Conservation (phyloP, 2,113 vertebrate genomes). For the Hemicordylus capensis region DNA sequence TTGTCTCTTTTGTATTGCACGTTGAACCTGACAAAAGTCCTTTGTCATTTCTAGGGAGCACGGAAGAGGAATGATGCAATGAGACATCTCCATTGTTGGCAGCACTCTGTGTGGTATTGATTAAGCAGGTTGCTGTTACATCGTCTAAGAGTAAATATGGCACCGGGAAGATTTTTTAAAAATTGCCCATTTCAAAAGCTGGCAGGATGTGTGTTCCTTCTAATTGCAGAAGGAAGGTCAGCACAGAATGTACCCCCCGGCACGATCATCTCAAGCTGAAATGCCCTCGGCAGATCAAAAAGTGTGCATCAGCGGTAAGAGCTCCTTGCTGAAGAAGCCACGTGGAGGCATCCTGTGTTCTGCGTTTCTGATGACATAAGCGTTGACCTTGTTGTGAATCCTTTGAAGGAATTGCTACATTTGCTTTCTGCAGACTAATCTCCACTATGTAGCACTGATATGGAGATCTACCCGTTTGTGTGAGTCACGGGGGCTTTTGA, state of each 20-base stretch:
- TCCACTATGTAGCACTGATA: neutral
- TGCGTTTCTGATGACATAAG: slow-evolving; percentile 65
- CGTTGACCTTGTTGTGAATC: slow-evolving; percentile 67
- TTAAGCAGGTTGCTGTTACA: slow-evolving; percentile 56
- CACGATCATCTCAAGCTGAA: slow-evolving; percentile 59
- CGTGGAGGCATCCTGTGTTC: slow-evolving; percentile 60
- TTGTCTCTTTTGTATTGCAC: slow-evolving; percentile 36
- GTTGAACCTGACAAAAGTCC: slow-evolving; percentile 46
- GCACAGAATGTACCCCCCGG: slow-evolving; percentile 52
- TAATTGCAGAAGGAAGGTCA: slow-evolving; percentile 70
- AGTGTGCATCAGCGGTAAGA: slow-evolving; percentile 61
- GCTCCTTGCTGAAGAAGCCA: slow-evolving; percentile 61
- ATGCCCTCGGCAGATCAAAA: slow-evolving; percentile 61
- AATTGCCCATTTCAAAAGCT: slow-evolving; percentile 27
- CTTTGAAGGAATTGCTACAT: slow-evolving; percentile 35
- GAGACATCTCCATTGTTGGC: slow-evolving; percentile 52
- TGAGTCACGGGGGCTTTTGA: slow-evolving; percentile 28
- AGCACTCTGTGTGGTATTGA: slow-evolving; percentile 52
- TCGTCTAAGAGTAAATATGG: slow-evolving; percentile 63
- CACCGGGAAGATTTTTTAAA: slow-evolving; percentile 28
- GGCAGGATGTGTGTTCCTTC: slow-evolving; percentile 58
- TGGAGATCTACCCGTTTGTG: neutral
- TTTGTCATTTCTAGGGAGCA: slow-evolving; percentile 36
- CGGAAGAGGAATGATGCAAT: slow-evolving; percentile 21
- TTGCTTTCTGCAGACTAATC: slow-evolving; percentile 56